These are phyloP conservation scores for Cosmia trapezina DNA, from an alignment of 2,888 invertebrate genomes.

Conservation along the genomic window DNA sequence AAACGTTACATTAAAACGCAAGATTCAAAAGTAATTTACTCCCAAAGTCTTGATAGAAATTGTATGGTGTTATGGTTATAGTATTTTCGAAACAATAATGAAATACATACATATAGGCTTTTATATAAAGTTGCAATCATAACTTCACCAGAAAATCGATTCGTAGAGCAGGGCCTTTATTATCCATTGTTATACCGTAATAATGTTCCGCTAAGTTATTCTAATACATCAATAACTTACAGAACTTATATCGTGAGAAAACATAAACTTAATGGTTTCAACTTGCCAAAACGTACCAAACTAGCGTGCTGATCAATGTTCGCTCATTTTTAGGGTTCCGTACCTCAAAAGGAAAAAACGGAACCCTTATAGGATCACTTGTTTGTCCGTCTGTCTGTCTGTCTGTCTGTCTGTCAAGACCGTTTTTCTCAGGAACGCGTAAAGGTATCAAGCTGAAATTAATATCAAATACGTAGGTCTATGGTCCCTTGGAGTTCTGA, in stretches of 20 bases:
- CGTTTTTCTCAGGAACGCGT: no score
- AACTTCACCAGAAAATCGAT: background rate
- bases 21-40: background rate
- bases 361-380: no score
- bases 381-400: no score
- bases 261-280: slow-evolving; percentile 10
- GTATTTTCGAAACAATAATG: no score
- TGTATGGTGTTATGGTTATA: background rate
- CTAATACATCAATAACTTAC: background rate
- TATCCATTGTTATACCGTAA: background rate
- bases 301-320: slow-evolving; percentile 6
- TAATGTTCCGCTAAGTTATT: slow-evolving; percentile 5
- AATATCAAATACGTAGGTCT: no score
- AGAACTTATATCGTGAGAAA: background rate
- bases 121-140: no score
- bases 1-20: background rate
- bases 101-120: no score
- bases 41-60: background rate
- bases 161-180: background rate
- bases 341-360: no score
- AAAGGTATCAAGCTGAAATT: no score
- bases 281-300: slow-evolving; percentile 21
- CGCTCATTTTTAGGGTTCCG: slow-evolving; percentile 24
- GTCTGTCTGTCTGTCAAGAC: no score
- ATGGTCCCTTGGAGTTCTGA: no score